Base-by-base conservation (phyloP, 2,797 vertebrate species). In the Syndactyla subalaris region DNA sequence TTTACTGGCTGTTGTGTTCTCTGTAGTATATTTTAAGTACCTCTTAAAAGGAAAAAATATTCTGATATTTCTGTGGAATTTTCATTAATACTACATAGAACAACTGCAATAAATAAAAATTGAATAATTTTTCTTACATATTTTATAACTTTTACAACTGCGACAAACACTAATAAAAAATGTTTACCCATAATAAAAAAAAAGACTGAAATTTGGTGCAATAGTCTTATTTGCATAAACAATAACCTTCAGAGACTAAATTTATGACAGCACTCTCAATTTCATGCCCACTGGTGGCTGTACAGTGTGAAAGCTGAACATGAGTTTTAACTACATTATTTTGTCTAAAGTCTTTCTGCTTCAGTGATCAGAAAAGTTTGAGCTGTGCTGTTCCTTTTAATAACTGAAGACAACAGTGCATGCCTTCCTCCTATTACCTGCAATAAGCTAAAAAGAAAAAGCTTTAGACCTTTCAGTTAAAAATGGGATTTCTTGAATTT, bases 361-460 rank as follows among this genome's bases (percentile, higher is more conserved):
- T 91, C 26, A 36, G 11, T 41, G 16, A 67, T n/a, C 26, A 59
- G 41, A 39, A 86, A 46, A 77, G 1, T 3, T 27, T 65, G 8
- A 65, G 10, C 18, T 76, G 16, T 6, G 7, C 3, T 12, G 14
- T 51, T 71, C 34, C 27, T 24, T 66, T 77, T 49, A 74, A 57
- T 32, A 41, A 49, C 24, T n/a, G 27, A 77, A 54, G 30, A 62
- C 3, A 9, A 45, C 1, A 9, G 2, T 20, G 24, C 2, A 1
- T 39, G 4, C 3, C 2, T 19, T 29, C 4, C 11, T 2, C 0
- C 0, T 14, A 13, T 18, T 58, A 20, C 10, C 57, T 30, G 2
- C 3, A 32, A 5, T 22, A 4, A 52, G 3, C 14, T 12, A 55
- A 18, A 21, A 22, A 75, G 14, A 65, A 74, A 48, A 29, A 32